Conservation (phyloP, 2,888 invertebrate genomes). For the Drosophila nigricruria region DNA sequence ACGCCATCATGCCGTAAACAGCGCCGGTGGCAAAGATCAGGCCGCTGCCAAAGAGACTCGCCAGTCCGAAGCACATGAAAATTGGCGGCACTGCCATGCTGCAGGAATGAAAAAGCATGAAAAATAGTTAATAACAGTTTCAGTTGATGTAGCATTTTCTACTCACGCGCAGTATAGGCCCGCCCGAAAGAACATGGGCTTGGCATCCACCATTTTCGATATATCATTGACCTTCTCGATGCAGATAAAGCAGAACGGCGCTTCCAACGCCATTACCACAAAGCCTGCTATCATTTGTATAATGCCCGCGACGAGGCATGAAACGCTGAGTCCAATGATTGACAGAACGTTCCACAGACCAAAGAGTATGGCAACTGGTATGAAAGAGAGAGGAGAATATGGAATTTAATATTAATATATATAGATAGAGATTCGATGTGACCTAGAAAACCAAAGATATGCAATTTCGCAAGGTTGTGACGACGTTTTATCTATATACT, state of each 20-base stretch:
- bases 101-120: conserved; percentile 51
- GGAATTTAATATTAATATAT: background rate
- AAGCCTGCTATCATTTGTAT: conserved; percentile 96
- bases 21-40: conserved; percentile 95
- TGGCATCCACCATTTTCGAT: conserved; percentile 92
- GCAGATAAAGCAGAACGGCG: conserved; percentile 98
- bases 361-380: conserved; percentile 92
- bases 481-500: background rate
- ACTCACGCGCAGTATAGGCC: conserved; percentile 94
- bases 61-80: conserved; percentile 90
- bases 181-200: conserved; percentile 96
- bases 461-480: background rate
- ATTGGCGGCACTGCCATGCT: conserved; percentile 93
- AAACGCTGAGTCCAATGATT: conserved; percentile 88
- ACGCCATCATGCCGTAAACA: conserved; percentile 96
- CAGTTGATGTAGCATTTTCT: background rate
- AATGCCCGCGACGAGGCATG: conserved; percentile 91
- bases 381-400: background rate
- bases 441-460: background rate
- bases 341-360: conserved; percentile 91
- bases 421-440: background rate
- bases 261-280: conserved; percentile 94
- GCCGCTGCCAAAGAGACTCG: conserved; percentile 94
- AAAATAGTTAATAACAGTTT: conserved; percentile 2
- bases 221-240: conserved; percentile 96